Evolutionary conservation across 2,113 vertebrate genomes (phyloP), one percentile per base, ranked within the genome.

Genomic region (Desmodus rotundus): DNA sequence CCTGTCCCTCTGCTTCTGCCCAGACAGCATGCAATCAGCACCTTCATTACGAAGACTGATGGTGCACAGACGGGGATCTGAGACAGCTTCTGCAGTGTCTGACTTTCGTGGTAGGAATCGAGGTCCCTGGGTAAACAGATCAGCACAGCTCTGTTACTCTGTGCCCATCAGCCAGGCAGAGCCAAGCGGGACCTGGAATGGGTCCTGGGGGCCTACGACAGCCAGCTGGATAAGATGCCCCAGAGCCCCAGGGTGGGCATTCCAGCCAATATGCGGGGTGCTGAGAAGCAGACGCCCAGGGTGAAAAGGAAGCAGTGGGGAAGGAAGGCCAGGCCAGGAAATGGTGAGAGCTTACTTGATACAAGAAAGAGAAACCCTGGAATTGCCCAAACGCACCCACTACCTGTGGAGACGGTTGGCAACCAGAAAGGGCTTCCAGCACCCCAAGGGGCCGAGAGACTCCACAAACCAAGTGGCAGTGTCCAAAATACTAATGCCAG

Each of bases 11-110:
- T 5, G 70, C 45, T 54, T 52, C 82, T 0, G 0, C 76, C 88
- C 81, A 88, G 84, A 89, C 63, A 86, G 87, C 82, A 70, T 16
- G 45, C 85, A 84, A 26, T 92, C 93, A 84, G 6, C 43, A 43
- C 72, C 94, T 93, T 81, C 43, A 11, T 94, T 68, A 74, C 1
- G 1, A 87, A 96, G 94, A 89, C 33, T 20, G 84, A 87, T 87
- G 92, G 20, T 38, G 14, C 4, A 5, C 4, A 8, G 83, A n/a
- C 20, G 11, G 80, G 61, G 31, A 33, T 28, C 38, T 26, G 84
- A 88, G 85, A 7, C 15, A 38, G 82, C 22, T n/a, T 63, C 50
- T 47, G 52, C 54, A 36, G 33, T 10, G 47, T 52, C 92, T 33
- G 65, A 56, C 33, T 82, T 50, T 20, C 13, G 0, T 3, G 9